Percentiles rank a stretch among this genome's conserved stretches.
Conservation (phyloP, 2,888 invertebrate species). For the Chamaedrilus cognettii region DNA sequence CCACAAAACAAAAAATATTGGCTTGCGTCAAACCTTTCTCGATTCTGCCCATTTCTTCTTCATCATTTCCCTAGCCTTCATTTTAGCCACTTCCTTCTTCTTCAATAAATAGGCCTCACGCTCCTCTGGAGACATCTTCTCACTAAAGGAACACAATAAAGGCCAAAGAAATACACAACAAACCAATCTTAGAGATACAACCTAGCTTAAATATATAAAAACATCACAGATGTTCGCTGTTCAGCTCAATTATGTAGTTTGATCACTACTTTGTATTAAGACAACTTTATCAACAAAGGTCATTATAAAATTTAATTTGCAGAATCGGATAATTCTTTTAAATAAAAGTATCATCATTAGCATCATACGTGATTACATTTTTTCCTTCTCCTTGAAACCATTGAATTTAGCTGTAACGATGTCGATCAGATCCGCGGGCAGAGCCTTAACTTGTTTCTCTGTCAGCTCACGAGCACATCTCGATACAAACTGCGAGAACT, state of each 20-base stretch:
- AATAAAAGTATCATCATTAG: no score
- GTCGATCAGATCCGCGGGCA: conserved; percentile 47
- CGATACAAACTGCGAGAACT: conserved; percentile 39
- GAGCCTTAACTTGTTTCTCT: conserved; percentile 44
- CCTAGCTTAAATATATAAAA: no score
- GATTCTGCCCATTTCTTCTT: conserved; percentile 22
- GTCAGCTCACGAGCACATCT: conserved; percentile 48
- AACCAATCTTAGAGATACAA: no score
- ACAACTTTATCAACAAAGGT: no score
- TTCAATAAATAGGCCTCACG: conserved; percentile 46
- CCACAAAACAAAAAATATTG: neutral
- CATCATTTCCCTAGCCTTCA: conserved; percentile 31
- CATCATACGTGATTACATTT: no score
- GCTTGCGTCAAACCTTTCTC: conserved; percentile 20
- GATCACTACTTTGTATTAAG: no score
- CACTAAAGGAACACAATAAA: conserved; percentile 43
- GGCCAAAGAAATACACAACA: no score
- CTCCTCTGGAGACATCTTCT: conserved; percentile 51
- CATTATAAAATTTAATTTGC: no score
- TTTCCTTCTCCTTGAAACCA: conserved; percentile 45
- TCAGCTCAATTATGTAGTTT: no score
- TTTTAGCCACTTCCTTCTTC: conserved; percentile 38
- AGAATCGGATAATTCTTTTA: no score
- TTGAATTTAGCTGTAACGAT: conserved; percentile 67
- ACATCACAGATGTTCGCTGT: no score